phyloP scores from a whole-genome alignment of 53 echinoderm and acorn worm species.

The Hippasteria phrygiana region DNA sequence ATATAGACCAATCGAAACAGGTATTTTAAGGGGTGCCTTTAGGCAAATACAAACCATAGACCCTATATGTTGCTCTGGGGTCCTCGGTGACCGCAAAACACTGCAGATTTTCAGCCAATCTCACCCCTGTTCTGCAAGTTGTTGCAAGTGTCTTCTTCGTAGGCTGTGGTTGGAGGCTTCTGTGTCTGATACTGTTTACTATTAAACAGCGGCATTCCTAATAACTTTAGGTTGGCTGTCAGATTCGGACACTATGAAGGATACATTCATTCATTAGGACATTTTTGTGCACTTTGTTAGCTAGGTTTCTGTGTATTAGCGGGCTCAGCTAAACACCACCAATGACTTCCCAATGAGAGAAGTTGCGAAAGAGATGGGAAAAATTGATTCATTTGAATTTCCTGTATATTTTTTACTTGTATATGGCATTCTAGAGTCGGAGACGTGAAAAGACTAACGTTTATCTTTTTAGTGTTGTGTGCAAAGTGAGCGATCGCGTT shows the following conservation, averaged over 20 bases:
- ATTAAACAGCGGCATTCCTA: neutral
- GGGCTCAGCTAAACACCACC: neutral
- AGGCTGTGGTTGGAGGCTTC: neutral
- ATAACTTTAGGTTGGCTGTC: neutral
- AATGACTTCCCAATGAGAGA: constrained; percentile 8
- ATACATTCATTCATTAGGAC: neutral
- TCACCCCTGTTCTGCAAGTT: neutral
- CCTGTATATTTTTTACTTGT: neutral
- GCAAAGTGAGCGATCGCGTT: too few species aligned
- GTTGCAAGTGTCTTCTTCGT: neutral
- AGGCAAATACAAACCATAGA: too few species aligned
- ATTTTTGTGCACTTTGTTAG: neutral
- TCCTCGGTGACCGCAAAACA: too few species aligned
- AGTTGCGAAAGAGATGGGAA: neutral
- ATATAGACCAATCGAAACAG: too few species aligned
- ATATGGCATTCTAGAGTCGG: neutral
- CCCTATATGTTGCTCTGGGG: too few species aligned
- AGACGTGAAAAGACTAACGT: neutral
- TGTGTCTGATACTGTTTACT: neutral
- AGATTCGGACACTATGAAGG: neutral
- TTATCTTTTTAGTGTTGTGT: too few species aligned
- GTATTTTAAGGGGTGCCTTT: too few species aligned
- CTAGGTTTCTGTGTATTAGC: neutral
- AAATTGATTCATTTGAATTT: neutral
- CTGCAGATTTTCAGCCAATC: too few species aligned